Base-by-base conservation (phyloP, 1,140 invertebrate species). In the Drosophila azteca region DNA sequence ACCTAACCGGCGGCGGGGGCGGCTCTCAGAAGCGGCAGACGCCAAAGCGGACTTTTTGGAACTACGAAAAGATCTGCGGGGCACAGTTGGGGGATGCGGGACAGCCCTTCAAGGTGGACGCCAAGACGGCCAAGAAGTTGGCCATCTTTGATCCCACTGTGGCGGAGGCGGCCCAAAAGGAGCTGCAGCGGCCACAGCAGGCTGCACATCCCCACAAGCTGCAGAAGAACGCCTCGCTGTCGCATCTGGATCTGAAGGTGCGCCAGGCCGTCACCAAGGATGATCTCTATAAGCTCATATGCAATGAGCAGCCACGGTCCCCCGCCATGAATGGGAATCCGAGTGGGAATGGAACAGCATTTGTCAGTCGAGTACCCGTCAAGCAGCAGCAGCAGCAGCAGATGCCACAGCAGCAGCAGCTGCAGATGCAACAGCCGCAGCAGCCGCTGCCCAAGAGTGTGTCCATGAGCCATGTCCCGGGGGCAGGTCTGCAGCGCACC, bases 251-350 rank as follows among this genome's bases (percentile, higher is more conserved):
- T 60, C 70, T 89, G 3, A 90, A 90, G 55, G 89, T 92, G 7
- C 69, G 85, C 3, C 90, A 91, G 68, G 83, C 87, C 11, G 80
- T 90, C n/a, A 90, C 88, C 64, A 91, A 91, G 50, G 90, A 92
- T 39, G 91, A 92, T 82, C 76, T 91, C 50, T 91, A 91, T 55
- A 91, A 91, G 24, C 61, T 92, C n/a, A 91, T 91, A 2, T 91
- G 90, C 59, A 91, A 91, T 52, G 90, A 91, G 54, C 77, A 78
- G 15, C 62, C 89, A 6, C 52, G 59, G 0, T 72, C 80, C 3
- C 13, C 35, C 9, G 35, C 35, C 35, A 13, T 11, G 35, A 39
- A 35, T 11, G 31, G 9, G 9, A 35, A 35, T 35, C 31, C 55
- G 9, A 26, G 46, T 5, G 55, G 39, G 6, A 9, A 39, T 5